Conservation (phyloP, 2,797 vertebrate species). For the Channa striata region DNA sequence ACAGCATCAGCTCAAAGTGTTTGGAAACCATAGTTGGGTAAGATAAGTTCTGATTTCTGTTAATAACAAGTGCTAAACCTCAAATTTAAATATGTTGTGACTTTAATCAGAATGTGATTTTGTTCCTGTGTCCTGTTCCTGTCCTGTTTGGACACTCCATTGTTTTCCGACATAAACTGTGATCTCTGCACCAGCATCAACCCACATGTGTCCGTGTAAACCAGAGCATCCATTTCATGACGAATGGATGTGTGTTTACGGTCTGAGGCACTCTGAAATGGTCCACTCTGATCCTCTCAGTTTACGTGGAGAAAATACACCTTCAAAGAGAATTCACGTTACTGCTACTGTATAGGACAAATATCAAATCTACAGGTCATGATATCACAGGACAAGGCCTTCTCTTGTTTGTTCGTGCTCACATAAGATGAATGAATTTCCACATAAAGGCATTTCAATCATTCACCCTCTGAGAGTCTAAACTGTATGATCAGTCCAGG, state of each 20-base stretch:
- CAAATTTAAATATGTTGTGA: neutral
- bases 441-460: constrained; percentile 9
- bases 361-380: constrained; percentile 30
- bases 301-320: constrained; percentile 15
- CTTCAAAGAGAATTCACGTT: constrained; percentile 26
- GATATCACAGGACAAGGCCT: constrained; percentile 37
- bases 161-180: neutral
- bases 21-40: constrained; percentile 16
- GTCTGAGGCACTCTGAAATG: constrained; percentile 34
- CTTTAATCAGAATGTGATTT: neutral
- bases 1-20: neutral
- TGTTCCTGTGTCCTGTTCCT: no score
- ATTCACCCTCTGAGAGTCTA: constrained; percentile 4
- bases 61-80: neutral
- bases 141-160: neutral
- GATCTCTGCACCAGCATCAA: neutral
- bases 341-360: constrained; percentile 37
- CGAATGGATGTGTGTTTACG: neutral
- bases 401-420: constrained; percentile 24
- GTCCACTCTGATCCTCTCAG: constrained; percentile 23
- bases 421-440: constrained; percentile 23
- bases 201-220: neutral
- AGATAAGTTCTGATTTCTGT: constrained; percentile 11
- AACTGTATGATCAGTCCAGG: neutral
- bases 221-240: neutral